phyloP scores from a whole-genome alignment of 2,113 vertebrate species.

The Vanacampus margaritifer region DNA sequence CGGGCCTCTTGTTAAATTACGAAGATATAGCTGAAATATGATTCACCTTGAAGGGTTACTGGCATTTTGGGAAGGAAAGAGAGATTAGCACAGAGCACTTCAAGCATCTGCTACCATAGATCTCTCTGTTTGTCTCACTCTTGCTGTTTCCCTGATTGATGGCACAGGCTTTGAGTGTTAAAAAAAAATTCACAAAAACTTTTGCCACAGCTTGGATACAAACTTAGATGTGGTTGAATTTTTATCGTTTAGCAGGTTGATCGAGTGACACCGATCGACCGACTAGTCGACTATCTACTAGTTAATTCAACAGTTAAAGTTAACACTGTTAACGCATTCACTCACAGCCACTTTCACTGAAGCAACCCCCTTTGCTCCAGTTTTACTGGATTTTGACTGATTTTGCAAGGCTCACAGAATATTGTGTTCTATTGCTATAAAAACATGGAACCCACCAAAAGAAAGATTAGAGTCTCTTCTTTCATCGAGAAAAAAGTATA shows the following conservation, averaged over 20 bases:
- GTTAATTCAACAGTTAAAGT: too few species aligned
- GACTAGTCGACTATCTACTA: not conserved
- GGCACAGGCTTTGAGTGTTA: conserved; percentile 4
- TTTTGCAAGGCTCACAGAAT: too few species aligned
- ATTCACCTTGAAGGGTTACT: conserved; percentile 53
- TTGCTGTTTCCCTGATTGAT: conserved; percentile 38
- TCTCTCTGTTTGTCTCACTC: conserved; percentile 30
- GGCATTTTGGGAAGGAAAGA: conserved; percentile 42
- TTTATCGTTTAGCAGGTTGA: conserved; percentile 18
- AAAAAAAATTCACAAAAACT: conserved; percentile 32
- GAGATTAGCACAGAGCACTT: conserved; percentile 55
- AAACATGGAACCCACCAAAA: too few species aligned
- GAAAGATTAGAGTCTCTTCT: too few species aligned
- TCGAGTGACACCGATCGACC: conserved; percentile 17
- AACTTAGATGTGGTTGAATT: not conserved
- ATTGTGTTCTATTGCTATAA: too few species aligned
- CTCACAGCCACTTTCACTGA: too few species aligned
- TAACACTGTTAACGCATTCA: too few species aligned
- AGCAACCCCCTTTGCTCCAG: too few species aligned
- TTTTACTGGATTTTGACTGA: too few species aligned
- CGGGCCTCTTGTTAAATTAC: not conserved
- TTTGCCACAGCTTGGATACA: conserved; percentile 10
- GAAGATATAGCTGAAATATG: conserved; percentile 12
- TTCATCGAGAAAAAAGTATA: too few species aligned
- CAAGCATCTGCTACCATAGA: conserved; percentile 47